phyloP scores from a whole-genome alignment of 2,888 invertebrate species.

The Aphodius granarius region DNA sequence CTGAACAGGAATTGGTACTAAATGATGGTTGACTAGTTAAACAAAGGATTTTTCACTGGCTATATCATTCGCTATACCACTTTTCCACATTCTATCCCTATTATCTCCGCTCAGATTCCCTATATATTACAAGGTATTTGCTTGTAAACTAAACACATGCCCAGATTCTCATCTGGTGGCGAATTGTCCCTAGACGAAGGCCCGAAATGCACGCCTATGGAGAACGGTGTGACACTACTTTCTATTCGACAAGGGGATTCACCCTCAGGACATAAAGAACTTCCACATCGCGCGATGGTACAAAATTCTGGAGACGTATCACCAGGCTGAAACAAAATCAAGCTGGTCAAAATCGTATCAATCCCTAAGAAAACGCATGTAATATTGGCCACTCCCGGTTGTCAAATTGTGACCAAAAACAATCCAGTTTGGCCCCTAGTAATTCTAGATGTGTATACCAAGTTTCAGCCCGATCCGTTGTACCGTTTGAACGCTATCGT shows the following conservation, averaged over 20 bases:
- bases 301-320: conserved; percentile 66
- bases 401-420: too few relatives aligned
- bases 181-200: conserved; percentile 65
- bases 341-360: background rate
- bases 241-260: conserved; percentile 66
- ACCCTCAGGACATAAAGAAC: conserved; percentile 65
- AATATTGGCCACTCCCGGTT: too few relatives aligned
- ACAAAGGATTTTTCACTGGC: background rate
- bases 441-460: too few relatives aligned
- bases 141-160: conserved; percentile 74
- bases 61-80: background rate
- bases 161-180: conserved; percentile 78
- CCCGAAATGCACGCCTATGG: conserved; percentile 78
- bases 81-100: background rate
- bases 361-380: too few relatives aligned
- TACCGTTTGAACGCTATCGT: too few relatives aligned
- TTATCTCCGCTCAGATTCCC: background rate
- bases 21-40: background rate
- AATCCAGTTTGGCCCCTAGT: too few relatives aligned
- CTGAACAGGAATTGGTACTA: background rate
- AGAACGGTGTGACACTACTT: conserved; percentile 76
- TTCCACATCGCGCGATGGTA: conserved; percentile 79
- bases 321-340: conserved; percentile 56
- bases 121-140: conserved; percentile 67
- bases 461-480: too few relatives aligned